Conservation (phyloP, 2,113 vertebrate genomes). For the Progne subis region DNA sequence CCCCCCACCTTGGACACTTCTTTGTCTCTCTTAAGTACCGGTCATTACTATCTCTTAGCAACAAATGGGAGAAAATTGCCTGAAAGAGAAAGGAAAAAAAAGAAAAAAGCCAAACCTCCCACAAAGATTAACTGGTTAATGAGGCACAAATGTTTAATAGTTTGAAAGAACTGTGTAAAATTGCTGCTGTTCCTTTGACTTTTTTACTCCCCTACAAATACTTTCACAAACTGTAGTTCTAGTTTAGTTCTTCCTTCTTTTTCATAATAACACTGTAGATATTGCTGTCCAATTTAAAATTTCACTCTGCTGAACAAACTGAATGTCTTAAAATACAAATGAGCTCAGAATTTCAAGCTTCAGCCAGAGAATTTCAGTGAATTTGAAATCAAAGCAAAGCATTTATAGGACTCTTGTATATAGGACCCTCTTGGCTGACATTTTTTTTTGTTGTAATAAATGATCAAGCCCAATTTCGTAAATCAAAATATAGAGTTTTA, state of each 20-base stretch:
- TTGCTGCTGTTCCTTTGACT: neutral
- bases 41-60: neutral
- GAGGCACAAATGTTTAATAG: neutral
- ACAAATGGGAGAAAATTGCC: neutral
- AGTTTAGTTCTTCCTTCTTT: neutral
- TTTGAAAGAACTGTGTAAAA: neutral
- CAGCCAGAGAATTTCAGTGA: neutral
- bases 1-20: neutral
- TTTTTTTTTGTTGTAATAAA: neutral
- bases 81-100: neutral
- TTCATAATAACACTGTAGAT: neutral
- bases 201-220: neutral
- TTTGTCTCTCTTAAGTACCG: neutral
- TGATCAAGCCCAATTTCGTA: no score
- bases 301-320: neutral
- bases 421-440: neutral
- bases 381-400: neutral
- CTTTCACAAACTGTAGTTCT: neutral
- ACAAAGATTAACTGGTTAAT: neutral
- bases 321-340: neutral
- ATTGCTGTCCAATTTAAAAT: neutral
- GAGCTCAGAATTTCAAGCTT: neutral
- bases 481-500: no score
- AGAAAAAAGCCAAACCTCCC: neutral
- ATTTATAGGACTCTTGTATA: neutral